A percentile compares a stretch with the other conserved stretches of the same genome.
These are phyloP conservation scores for Thamnophis sirtalis DNA, from an alignment of 2,113 vertebrate genomes.

Conservation along the genomic window DNA sequence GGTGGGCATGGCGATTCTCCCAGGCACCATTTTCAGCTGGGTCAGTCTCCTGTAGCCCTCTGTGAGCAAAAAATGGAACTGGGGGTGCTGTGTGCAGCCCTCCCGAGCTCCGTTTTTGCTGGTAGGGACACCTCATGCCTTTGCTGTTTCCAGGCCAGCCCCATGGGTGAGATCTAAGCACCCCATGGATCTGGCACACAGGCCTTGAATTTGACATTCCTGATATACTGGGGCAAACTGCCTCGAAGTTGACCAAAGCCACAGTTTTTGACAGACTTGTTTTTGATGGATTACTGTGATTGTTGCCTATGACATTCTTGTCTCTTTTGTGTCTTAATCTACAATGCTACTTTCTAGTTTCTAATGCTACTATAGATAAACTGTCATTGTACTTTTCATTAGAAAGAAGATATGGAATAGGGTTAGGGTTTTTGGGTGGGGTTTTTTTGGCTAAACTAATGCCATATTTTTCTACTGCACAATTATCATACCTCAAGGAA, in stretches of 20 bases:
- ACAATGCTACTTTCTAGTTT: background rate
- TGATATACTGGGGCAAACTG: background rate
- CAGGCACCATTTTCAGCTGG: too few species aligned
- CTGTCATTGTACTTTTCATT: background rate
- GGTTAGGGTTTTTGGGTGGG: background rate
- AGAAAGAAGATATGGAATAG: background rate
- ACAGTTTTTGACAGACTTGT: background rate
- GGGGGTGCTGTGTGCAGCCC: too few species aligned
- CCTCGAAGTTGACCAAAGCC: background rate
- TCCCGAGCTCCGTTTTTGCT: too few species aligned
- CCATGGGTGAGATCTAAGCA: too few species aligned
- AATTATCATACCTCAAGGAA: background rate
- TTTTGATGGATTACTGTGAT: background rate
- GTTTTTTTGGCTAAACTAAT: background rate
- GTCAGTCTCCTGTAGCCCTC: too few species aligned
- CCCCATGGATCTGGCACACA: too few species aligned
- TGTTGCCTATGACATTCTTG: background rate
- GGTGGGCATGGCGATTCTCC: too few species aligned
- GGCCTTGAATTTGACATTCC: too few species aligned
- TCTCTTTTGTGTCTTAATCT: background rate
- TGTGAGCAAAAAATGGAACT: too few species aligned
- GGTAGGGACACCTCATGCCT: too few species aligned
- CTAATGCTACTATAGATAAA: background rate
- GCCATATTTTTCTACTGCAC: background rate
- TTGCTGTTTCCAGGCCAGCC: too few species aligned